phyloP scores from a whole-genome alignment of 2,888 invertebrate species.

The Hylaea fasciaria region DNA sequence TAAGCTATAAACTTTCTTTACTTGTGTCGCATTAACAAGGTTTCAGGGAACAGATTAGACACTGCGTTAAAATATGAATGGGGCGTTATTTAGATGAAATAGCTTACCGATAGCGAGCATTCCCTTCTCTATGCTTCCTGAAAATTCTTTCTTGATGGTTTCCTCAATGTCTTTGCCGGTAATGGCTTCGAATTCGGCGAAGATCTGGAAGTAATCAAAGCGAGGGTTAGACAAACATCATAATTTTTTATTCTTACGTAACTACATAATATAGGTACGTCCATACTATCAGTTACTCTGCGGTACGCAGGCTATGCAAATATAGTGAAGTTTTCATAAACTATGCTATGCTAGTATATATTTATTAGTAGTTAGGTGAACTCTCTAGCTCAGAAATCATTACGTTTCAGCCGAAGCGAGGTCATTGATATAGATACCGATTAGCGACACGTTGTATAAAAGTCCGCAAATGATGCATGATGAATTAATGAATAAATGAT shows the following conservation, averaged over 20 bases:
- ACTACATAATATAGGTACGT: too few relatives aligned
- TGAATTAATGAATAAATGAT: constrained; percentile 45
- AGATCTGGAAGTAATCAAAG: constrained; percentile 82
- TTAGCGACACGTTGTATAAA: too few relatives aligned
- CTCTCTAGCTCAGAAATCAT: too few relatives aligned
- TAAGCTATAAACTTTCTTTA: constrained; percentile 14
- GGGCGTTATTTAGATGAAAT: too few relatives aligned
- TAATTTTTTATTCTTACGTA: neutral
- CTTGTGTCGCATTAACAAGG: neutral
- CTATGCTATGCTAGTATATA: too few relatives aligned
- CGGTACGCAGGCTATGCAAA: too few relatives aligned
- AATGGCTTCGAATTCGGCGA: constrained; percentile 92
- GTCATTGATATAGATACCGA: constrained; percentile 3
- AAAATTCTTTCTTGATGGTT: constrained; percentile 94
- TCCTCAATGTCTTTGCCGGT: constrained; percentile 93
- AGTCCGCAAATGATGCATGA: constrained; percentile 39
- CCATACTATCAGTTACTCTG: too few relatives aligned
- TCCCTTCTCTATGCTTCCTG: constrained; percentile 93
- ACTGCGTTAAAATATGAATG: too few relatives aligned
- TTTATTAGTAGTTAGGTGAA: too few relatives aligned
- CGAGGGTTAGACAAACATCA: neutral
- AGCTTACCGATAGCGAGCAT: constrained; percentile 93
- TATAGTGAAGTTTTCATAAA: neutral
- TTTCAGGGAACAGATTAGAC: too few relatives aligned
- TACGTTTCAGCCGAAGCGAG: neutral